Evolutionary conservation across 2,113 vertebrate species (phyloP).

Genomic region (Paramisgurnus dabryanus): DNA sequence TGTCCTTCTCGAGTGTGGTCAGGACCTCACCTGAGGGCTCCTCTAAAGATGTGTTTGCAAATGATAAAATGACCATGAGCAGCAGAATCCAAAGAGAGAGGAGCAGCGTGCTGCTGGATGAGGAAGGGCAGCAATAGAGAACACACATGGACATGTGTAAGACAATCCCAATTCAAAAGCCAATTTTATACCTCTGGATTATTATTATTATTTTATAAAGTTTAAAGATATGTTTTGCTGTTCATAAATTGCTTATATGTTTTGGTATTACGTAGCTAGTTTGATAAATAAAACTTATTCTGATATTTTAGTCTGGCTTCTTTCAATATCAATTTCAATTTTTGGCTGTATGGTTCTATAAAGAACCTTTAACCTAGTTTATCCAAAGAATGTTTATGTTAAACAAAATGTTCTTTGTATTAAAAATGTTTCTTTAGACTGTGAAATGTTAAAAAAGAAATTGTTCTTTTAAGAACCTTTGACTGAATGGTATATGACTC

Average conservation of each 20-base stretch:
- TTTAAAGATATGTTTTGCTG: background rate
- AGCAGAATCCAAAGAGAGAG: slow-evolving; percentile 48
- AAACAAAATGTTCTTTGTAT: too few species aligned
- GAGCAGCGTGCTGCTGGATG: slow-evolving; percentile 44
- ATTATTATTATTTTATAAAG: background rate
- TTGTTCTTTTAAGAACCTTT: too few species aligned
- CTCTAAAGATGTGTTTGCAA: slow-evolving; percentile 73
- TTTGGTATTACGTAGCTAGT: background rate
- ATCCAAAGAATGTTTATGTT: too few species aligned
- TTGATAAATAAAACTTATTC: background rate
- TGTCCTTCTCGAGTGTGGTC: slow-evolving; percentile 87
- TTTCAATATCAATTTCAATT: background rate
- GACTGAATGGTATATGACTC: too few species aligned
- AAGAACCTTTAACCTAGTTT: too few species aligned
- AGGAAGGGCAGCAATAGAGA: background rate
- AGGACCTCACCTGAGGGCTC: slow-evolving; percentile 86
- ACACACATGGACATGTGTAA: background rate
- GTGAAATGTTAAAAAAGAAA: too few species aligned
- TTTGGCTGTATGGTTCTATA: too few species aligned
- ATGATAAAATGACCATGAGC: slow-evolving; percentile 68
- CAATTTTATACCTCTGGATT: slow-evolving; percentile 3
- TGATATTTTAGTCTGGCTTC: background rate
- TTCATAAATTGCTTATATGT: background rate
- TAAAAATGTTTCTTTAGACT: too few species aligned
- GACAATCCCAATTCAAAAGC: background rate